A percentile compares a stretch with the other conserved stretches of the same genome.
phyloP scores from a whole-genome alignment of 2,113 vertebrate species.

The Raja brachyura region DNA sequence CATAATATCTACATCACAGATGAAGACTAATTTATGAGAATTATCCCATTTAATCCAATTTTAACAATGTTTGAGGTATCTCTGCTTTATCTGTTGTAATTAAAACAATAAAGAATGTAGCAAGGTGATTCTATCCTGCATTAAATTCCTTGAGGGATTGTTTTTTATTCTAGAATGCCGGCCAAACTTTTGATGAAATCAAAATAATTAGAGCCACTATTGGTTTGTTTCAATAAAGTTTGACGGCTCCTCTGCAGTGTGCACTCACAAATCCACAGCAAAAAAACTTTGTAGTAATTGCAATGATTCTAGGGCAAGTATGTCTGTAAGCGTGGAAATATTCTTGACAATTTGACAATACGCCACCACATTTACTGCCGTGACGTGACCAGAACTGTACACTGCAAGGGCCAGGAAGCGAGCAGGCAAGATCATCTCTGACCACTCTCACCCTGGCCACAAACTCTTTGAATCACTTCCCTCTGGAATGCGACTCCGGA shows the following conservation, averaged over 20 bases:
- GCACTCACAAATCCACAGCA: slow-evolving; percentile 39
- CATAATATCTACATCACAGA: not conserved
- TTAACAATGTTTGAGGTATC: not conserved
- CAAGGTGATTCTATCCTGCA: not conserved
- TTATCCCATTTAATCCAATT: not conserved
- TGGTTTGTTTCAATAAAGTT: slow-evolving; percentile 33
- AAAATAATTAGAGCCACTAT: slow-evolving; percentile 37
- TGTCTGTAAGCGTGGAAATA: not conserved
- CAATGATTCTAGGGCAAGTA: slow-evolving; percentile 39
- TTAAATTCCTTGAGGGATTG: slow-evolving; percentile 41
- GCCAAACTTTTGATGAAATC: slow-evolving; percentile 38
- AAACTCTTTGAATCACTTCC: no score
- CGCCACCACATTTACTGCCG: not conserved
- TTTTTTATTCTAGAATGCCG: slow-evolving; percentile 21
- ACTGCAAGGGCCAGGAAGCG: no score
- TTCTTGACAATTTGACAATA: slow-evolving; percentile 42
- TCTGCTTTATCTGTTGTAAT: not conserved
- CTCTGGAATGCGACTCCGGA: no score
- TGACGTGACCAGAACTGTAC: not conserved
- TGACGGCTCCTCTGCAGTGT: slow-evolving; percentile 43
- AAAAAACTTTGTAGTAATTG: not conserved
- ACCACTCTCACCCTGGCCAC: no score
- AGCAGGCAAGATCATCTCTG: no score
- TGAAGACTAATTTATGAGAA: not conserved
- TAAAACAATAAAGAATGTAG: not conserved